These are phyloP conservation scores for Hoplodrina blanda DNA, from an alignment of 2,888 invertebrate genomes.

Conservation along the genomic window DNA sequence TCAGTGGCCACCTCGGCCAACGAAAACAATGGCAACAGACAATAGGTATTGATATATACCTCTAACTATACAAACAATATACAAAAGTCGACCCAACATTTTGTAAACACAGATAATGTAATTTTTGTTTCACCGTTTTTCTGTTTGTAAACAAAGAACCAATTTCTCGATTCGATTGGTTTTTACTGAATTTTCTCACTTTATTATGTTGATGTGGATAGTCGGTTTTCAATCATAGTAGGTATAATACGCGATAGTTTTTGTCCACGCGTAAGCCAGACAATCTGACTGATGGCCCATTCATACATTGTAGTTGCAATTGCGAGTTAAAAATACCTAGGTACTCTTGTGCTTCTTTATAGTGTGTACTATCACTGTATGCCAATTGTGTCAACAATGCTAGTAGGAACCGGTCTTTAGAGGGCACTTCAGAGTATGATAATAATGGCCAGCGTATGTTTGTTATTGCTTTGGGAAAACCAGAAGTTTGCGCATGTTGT, in stretches of 20 bases:
- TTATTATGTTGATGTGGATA: not conserved
- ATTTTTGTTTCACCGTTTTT: slow-evolving; percentile 33
- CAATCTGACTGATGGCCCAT: not conserved
- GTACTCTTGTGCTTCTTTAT: not conserved
- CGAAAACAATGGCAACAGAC: slow-evolving; percentile 54
- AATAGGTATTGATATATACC: slow-evolving; percentile 65
- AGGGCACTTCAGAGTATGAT: slow-evolving; percentile 19
- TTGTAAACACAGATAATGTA: slow-evolving; percentile 62
- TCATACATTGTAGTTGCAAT: not conserved
- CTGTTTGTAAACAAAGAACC: slow-evolving; percentile 33
- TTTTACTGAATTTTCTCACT: slow-evolving; percentile 19
- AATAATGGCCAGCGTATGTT: slow-evolving; percentile 12
- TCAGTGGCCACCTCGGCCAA: slow-evolving; percentile 18
- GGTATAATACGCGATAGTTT: not conserved
- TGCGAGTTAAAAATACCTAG: not conserved
- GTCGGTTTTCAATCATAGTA: not conserved
- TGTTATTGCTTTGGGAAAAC: slow-evolving; percentile 25
- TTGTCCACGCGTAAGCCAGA: not conserved
- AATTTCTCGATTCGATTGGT: slow-evolving; percentile 26
- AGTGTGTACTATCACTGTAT: no score
- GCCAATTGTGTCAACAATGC: slow-evolving; percentile 12
- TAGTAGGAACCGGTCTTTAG: slow-evolving; percentile 19
- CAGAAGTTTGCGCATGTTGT: not conserved
- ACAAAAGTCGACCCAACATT: slow-evolving; percentile 58
- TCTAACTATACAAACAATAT: slow-evolving; percentile 53